Evolutionary conservation across 2,113 vertebrate species (phyloP).

Genomic region (Peromyscus maniculatus): DNA sequence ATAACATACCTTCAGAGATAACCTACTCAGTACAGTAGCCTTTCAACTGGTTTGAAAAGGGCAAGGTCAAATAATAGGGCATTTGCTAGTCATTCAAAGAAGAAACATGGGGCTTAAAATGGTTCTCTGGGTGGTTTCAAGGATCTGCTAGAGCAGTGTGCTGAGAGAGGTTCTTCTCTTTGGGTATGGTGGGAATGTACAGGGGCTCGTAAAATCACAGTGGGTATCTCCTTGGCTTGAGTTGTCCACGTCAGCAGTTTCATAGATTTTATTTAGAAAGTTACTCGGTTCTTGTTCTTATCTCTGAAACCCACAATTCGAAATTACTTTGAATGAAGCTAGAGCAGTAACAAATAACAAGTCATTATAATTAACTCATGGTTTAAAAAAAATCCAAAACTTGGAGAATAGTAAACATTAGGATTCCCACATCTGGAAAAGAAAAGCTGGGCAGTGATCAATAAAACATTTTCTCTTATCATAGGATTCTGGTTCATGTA

Average conservation of each 20-base stretch:
- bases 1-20: background rate
- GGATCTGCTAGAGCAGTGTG: background rate
- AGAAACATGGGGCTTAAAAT: background rate
- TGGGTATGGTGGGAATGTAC: background rate
- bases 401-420: background rate
- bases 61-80: background rate
- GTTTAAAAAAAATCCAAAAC: background rate
- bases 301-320: background rate
- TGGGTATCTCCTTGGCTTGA: background rate
- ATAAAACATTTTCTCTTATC: background rate
- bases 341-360: background rate
- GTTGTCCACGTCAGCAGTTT: background rate
- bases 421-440: background rate
- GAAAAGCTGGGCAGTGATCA: background rate
- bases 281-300: background rate
- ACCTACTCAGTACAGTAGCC: background rate
- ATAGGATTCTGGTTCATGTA: background rate
- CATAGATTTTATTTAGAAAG: conserved; percentile 20
- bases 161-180: background rate
- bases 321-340: background rate
- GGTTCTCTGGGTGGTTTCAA: background rate
- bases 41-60: background rate
- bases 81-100: conserved; percentile 1
- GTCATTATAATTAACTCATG: background rate
- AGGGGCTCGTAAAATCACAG: background rate